Evolutionary conservation across 2,888 invertebrate genomes (phyloP).

Genomic region (Chrysotoxum bicinctum): DNA sequence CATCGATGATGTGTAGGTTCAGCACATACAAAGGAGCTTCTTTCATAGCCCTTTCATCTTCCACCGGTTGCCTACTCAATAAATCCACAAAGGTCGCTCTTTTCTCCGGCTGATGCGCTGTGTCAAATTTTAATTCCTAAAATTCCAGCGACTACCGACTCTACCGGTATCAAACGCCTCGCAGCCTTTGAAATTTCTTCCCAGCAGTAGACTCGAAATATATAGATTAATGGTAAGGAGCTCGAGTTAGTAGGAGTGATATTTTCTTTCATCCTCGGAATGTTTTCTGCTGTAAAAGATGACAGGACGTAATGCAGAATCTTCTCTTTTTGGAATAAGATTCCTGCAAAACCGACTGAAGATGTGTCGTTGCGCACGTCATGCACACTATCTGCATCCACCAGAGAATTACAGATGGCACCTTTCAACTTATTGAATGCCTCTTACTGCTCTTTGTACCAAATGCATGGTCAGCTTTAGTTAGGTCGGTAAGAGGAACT

Average conservation of each 20-base stretch:
- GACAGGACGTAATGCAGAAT: background rate
- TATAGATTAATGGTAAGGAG: constrained; percentile 13
- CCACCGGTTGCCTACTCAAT: background rate
- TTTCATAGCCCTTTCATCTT: background rate
- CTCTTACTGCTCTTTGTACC: background rate
- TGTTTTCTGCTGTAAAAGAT: background rate
- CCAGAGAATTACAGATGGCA: background rate
- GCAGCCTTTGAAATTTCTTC: constrained; percentile 12
- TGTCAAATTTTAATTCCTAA: background rate
- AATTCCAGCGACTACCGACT: constrained; percentile 13
- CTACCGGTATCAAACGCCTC: constrained; percentile 14
- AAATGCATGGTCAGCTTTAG: background rate
- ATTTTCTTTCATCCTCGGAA: constrained; percentile 12
- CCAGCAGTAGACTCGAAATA: background rate
- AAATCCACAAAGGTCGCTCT: background rate
- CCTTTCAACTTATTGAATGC: background rate
- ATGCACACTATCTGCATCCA: background rate
- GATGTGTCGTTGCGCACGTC: background rate
- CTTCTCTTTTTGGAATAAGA: background rate
- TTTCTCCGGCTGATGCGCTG: background rate
- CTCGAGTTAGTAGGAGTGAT: constrained; percentile 33
- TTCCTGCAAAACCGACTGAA: background rate
- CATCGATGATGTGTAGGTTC: background rate
- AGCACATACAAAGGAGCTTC: background rate
- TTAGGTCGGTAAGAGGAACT: background rate